Conservation (phyloP, 2,888 invertebrate genomes). For the Cheilosia grossa region DNA sequence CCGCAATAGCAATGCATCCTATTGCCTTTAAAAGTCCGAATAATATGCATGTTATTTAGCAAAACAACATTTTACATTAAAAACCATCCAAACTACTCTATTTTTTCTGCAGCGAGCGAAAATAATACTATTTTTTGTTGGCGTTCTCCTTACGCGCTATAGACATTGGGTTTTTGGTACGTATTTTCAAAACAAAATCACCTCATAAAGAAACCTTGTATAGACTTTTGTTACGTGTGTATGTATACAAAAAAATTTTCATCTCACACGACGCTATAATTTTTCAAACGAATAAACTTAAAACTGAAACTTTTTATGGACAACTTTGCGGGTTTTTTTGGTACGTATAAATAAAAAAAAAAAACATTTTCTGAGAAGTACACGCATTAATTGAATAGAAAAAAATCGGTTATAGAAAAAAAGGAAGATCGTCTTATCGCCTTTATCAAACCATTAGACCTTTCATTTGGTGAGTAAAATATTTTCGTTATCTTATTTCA, state of each 20-base stretch:
- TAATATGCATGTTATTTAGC: neutral
- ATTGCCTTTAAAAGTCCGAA: neutral
- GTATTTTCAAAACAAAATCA: slow-evolving; percentile 60
- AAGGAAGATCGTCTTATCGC: slow-evolving; percentile 44
- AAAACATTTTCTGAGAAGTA: slow-evolving; percentile 71
- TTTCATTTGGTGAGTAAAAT: slow-evolving; percentile 74
- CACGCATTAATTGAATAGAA: slow-evolving; percentile 49
- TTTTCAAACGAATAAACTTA: slow-evolving; percentile 38
- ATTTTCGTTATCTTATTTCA: slow-evolving; percentile 69
- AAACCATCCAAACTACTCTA: slow-evolving; percentile 57
- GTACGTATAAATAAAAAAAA: slow-evolving; percentile 60
- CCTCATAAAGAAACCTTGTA: slow-evolving; percentile 37
- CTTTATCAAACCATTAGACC: slow-evolving; percentile 64
- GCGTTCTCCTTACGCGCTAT: slow-evolving; percentile 54
- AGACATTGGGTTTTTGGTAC: slow-evolving; percentile 64
- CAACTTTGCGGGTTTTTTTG: slow-evolving; percentile 69
- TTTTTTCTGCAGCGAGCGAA: slow-evolving; percentile 60
- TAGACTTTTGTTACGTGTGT: slow-evolving; percentile 55
- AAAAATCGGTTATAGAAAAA: slow-evolving; percentile 31
- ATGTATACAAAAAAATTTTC: slow-evolving; percentile 59
- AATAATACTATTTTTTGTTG: slow-evolving; percentile 44
- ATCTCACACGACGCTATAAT: slow-evolving; percentile 52
- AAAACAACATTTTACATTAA: slow-evolving; percentile 67
- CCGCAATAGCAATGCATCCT: neutral
- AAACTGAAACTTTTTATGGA: slow-evolving; percentile 58